Base-by-base conservation (phyloP, 2,888 invertebrate genomes). In the Tiphia femorata region DNA sequence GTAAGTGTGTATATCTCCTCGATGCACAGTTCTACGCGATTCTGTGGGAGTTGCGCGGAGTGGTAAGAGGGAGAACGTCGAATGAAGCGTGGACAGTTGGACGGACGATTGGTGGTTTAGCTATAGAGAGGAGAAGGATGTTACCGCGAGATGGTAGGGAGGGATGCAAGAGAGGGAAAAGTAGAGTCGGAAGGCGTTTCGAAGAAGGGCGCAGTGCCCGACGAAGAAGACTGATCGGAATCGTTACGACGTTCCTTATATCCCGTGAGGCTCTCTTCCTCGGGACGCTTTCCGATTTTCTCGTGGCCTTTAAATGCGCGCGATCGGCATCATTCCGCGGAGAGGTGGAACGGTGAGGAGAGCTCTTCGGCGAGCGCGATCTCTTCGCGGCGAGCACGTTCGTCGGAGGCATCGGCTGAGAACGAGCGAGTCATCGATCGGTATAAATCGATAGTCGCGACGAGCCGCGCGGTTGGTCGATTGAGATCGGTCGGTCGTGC, bases 241-340 rank as follows among this genome's bases (percentile, higher is more conserved):
- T 61, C 47, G 50, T 64, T 68, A 64, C 50, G 67, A 63, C 62
- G 71, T 67, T 70, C 64, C 70, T 74, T 65, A 61, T 53, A 55
- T 53, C 53, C 49, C 48, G 50, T 33, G 12, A 54, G 37, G 47
- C 51, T 62, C 42, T 58, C 46, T 50, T 61, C 43, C 43, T 51
- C 44, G 50, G 30, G 57, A 50, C 27, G 29, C 42, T 46, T 35
- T 30, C 41, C 51, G 40, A 42, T 49, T n/a, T n/a, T n/a, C 35
- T 54, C 30, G 27, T 38, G 56, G 47, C 53, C 50, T 38, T 42
- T 35, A 16, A 23, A 37, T 42, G 21, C 30, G 37, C 58, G 25
- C n/a, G 12, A 14, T 29, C 19, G 40, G 19, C 37, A n/a, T n/a
- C n/a, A n/a, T n/a, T n/a, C n/a, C n/a, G n/a, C n/a, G n/a, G n/a